These are phyloP conservation scores for Planococcus citri DNA, from an alignment of 1,140 invertebrate species.

Conservation along the genomic window DNA sequence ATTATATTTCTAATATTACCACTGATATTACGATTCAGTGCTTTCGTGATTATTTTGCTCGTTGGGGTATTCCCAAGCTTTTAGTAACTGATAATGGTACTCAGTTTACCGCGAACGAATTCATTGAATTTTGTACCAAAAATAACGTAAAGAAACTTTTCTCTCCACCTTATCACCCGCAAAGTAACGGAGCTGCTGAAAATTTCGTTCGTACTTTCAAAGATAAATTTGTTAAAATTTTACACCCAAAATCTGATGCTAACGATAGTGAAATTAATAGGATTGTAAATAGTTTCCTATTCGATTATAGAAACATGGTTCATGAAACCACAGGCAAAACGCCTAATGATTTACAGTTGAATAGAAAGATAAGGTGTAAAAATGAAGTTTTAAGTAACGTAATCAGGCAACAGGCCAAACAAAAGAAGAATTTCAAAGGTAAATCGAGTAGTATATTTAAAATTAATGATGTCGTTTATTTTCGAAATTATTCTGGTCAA, in stretches of 20 bases:
- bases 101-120: slow-evolving; percentile 28
- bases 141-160: slow-evolving; percentile 28
- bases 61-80: background rate
- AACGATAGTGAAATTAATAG: background rate
- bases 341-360: slow-evolving; percentile 24
- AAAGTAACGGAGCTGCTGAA: slow-evolving; percentile 31
- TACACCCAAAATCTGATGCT: background rate
- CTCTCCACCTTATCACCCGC: slow-evolving; percentile 30
- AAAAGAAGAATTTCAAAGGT: background rate
- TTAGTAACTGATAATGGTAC: slow-evolving; percentile 30
- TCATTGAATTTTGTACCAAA: slow-evolving; percentile 27
- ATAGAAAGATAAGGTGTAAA: slow-evolving; percentile 16
- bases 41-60: background rate
- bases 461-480: background rate
- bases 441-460: background rate
- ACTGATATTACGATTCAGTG: background rate
- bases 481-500: background rate
- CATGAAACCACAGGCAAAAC: slow-evolving; percentile 23
- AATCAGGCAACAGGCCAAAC: background rate
- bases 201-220: slow-evolving; percentile 35
- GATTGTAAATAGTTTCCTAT: slow-evolving; percentile 11
- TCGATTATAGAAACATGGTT: slow-evolving; percentile 15
- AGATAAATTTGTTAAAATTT: slow-evolving; percentile 29
- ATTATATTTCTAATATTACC: background rate
- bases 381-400: background rate